Evolutionary conservation across 2,113 vertebrate genomes (phyloP), one percentile per base, ranked within the genome.

Genomic region (Zapornia atra): DNA sequence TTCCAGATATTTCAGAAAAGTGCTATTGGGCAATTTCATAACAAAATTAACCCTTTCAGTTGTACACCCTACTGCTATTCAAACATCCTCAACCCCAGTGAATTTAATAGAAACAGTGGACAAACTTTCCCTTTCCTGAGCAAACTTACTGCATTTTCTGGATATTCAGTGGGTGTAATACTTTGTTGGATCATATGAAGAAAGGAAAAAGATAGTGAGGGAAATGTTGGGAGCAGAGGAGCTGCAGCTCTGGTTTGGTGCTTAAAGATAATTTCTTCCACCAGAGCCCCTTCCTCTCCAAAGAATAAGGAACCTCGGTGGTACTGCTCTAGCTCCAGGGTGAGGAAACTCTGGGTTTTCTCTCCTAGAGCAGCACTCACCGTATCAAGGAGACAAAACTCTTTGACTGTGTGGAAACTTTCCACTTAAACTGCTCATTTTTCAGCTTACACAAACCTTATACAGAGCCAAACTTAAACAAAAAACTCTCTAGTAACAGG

Each of bases 1-100:
- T 88, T 69, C 53, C 46, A 83, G 66, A 46, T 90, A 77, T 80
- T 88, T 93, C 76, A 92, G 82, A 69, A 54, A 86, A 93, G 54
- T 77, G 71, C 71, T 46, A 5, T 57, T 82, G 86, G 75, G 50
- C 54, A 80, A 50, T 77, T 94, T 40, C 2, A 4, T 73, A 81
- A 81, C 77, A 77, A 70, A 95, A 93, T 86, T 48, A 87, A 76
- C 48, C 24, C 44, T 75, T 59, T 25, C 54, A 57, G 20, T 77
- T 7, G 5, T 56, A 40, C 28, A n/a, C 22, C 54, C 66, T 70
- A 31, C 36, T 87, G 36, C 60, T 89, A 33, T 46, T 64, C 50
- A 59, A 34, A 88, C 50, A 73, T 33, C 50, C 50, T 81, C 40
- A 90, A 77, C 53, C 36, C 12, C 18, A 40, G 19, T n/a, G 36